Evolutionary conservation across 2,113 vertebrate genomes (phyloP).

Genomic region (Pseudonaja textilis): DNA sequence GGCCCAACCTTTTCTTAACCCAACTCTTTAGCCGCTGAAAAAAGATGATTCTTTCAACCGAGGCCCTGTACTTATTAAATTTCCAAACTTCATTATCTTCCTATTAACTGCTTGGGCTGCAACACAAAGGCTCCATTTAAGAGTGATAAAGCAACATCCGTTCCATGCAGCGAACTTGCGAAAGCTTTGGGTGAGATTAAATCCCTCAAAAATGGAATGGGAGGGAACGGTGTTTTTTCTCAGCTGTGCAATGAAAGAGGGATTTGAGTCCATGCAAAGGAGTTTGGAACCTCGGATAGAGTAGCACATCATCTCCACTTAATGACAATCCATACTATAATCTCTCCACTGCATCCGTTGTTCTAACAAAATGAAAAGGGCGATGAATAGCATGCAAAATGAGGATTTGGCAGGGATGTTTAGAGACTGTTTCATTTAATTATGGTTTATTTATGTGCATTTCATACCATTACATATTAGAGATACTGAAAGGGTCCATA

Average conservation of each 20-base stretch:
- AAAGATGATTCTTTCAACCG: conserved; percentile 25
- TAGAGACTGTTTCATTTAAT: conserved; percentile 59
- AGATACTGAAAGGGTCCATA: neutral
- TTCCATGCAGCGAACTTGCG: conserved; percentile 46
- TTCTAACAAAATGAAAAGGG: conserved; percentile 44
- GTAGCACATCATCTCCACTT: conserved; percentile 54
- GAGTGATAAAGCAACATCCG: conserved; percentile 42
- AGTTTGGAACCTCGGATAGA: conserved; percentile 55
- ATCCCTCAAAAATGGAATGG: conserved; percentile 55
- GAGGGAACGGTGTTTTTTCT: conserved; percentile 40
- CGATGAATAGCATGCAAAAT: conserved; percentile 45
- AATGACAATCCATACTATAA: conserved; percentile 58
- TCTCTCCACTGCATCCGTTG: conserved; percentile 50
- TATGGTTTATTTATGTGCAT: conserved; percentile 56
- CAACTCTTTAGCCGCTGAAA: conserved; percentile 27
- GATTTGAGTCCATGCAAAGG: conserved; percentile 66
- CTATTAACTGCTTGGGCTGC: conserved; percentile 59
- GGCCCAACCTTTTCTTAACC: neutral
- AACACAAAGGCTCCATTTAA: conserved; percentile 61
- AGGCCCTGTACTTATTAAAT: conserved; percentile 50
- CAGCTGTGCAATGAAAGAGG: conserved; percentile 48
- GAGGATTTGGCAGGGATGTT: conserved; percentile 46
- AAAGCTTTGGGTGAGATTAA: conserved; percentile 51
- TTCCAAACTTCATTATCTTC: conserved; percentile 70
- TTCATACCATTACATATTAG: conserved; percentile 59